Percentiles rank a stretch among this genome's conserved stretches.
Conservation (phyloP, 2,113 vertebrate species). For the Pseudolaguvia tuberculata region DNA sequence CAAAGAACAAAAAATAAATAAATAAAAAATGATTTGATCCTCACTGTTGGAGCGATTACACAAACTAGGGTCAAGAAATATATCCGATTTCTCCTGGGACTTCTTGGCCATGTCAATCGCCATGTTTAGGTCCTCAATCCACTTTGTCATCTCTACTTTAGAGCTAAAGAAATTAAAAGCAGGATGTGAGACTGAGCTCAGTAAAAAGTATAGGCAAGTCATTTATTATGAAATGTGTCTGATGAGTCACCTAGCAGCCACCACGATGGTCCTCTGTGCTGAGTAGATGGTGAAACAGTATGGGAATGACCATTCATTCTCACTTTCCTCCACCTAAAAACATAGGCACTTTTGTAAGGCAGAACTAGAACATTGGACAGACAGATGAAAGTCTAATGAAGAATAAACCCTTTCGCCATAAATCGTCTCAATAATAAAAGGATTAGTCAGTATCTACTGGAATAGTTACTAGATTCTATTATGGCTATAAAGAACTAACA, state of each 20-base stretch:
- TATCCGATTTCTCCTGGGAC: slow-evolving; percentile 66
- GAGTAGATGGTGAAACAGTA: slow-evolving; percentile 96
- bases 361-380: not conserved
- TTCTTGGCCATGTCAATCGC: slow-evolving; percentile 86
- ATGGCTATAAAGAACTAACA: not conserved
- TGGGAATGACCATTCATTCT: slow-evolving; percentile 80
- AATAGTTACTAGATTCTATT: too few relatives aligned
- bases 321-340: slow-evolving; percentile 86
- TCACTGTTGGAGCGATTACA: slow-evolving; percentile 75
- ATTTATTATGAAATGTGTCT: not conserved
- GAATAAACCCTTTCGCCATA: too few relatives aligned
- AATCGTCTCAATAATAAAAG: not conserved
- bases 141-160: slow-evolving; percentile 88
- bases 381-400: too few relatives aligned
- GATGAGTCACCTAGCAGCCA: slow-evolving; percentile 84
- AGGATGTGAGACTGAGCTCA: not conserved
- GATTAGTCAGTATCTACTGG: slow-evolving; percentile 5
- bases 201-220: not conserved
- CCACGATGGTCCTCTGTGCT: slow-evolving; percentile 86
- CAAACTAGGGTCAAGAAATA: slow-evolving; percentile 64
- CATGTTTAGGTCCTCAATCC: slow-evolving; percentile 84
- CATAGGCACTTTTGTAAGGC: slow-evolving; percentile 1
- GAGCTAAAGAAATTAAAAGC: slow-evolving; percentile 65
- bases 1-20: slow-evolving; percentile 8
- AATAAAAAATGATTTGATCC: slow-evolving; percentile 54